Conservation (phyloP, 2,797 vertebrate species). For the Catharus ustulatus region DNA sequence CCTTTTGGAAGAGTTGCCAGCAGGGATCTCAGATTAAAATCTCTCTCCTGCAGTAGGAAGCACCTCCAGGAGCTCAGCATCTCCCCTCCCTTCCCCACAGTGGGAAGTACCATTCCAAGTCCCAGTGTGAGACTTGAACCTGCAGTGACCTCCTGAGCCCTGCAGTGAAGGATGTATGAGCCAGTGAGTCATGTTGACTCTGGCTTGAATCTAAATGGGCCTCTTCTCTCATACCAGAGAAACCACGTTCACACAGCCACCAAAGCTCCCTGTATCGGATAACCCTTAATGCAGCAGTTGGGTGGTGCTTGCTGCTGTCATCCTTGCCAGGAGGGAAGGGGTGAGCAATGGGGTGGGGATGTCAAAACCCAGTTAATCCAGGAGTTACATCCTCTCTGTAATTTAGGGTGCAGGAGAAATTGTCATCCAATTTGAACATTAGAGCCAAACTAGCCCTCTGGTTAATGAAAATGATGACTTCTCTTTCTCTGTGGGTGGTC, state of each 20-base stretch:
- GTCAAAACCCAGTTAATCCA: slow-evolving; percentile 38
- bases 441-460: not conserved
- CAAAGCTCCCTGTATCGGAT: not conserved
- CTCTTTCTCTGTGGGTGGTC: not conserved
- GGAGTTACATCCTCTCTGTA: slow-evolving; percentile 37
- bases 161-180: slow-evolving; percentile 58
- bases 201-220: slow-evolving; percentile 57
- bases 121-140: slow-evolving; percentile 64
- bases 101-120: slow-evolving; percentile 35
- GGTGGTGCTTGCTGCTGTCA: slow-evolving; percentile 46
- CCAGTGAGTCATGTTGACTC: slow-evolving; percentile 70
- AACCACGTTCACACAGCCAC: slow-evolving; percentile 48
- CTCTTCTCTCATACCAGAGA: slow-evolving; percentile 58
- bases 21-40: slow-evolving; percentile 43
- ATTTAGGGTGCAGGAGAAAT: slow-evolving; percentile 39
- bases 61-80: slow-evolving; percentile 37
- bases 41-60: slow-evolving; percentile 45
- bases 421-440: not conserved
- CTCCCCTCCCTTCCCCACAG: slow-evolving; percentile 44
- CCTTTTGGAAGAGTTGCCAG: slow-evolving; percentile 29
- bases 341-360: slow-evolving; percentile 46
- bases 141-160: slow-evolving; percentile 58
- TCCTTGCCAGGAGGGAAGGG: slow-evolving; percentile 28
- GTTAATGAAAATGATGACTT: not conserved
- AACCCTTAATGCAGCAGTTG: not conserved